Evolutionary conservation across 2,888 invertebrate species (phyloP), one percentile per base, ranked within the genome.

Genomic region (Caenorhabditis imperialis): DNA sequence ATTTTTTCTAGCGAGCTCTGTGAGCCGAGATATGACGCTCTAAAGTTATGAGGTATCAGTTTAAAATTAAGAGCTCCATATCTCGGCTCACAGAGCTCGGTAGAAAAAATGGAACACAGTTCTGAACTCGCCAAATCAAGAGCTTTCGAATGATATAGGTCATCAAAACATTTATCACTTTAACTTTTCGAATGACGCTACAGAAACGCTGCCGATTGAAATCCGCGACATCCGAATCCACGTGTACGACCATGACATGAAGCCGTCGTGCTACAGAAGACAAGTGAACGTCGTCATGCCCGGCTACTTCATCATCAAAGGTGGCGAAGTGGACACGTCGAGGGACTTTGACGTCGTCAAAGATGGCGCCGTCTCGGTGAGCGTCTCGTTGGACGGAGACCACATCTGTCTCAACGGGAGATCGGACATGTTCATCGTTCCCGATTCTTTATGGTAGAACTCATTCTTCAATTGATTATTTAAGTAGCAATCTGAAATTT

Each of bases 221-320:
- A 65, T 78, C 14, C 61, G 63, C 42, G 75, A 81, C 57, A 65
- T 78, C 16, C 57, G 45, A 14, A 73, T 81, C 18, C 65, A 63
- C 20, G 81, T 75, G 25, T 78, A 81, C 51, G 78, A 81, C 40
- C 61, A 69, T 20, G 45, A 69, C 3, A 75, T 75, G 58, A 75
- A 81, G 47, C 81, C 81, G 16, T 78, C 78, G 16, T 81, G 81
- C 35, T 55, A 73, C 37, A 71, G 78, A 35, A 65, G 58, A 10
- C 74, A 69, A 53, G 78, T 75, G 35, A 81, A 81, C 48, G 71
- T 81, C 18, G 73, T 73, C 30, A 55, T 81, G 72, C 81, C 81
- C 5, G 81, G 81, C 14, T 81, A 75, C 53, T 78, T 78, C 38
- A 48, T 63, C 14, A 70, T 81, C 10, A 51, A 44, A 35, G 61